Percentiles rank a stretch among this genome's conserved stretches.
Conservation (phyloP, 2,888 invertebrate species). For the Leptogaster cylindrica region DNA sequence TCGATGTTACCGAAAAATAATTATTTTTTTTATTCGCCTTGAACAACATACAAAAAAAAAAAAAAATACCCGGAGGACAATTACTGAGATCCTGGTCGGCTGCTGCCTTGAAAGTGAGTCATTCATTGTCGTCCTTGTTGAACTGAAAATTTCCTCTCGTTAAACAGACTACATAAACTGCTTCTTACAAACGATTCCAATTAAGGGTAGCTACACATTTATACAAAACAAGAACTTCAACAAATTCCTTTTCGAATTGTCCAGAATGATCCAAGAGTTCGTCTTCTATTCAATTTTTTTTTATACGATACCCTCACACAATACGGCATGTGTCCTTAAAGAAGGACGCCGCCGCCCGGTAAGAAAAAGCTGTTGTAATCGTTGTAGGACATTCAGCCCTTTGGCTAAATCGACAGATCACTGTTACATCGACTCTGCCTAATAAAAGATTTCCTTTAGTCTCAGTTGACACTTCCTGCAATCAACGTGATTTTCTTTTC, state of each 20-base stretch:
- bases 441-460: slow-evolving; percentile 20
- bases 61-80: too few species aligned
- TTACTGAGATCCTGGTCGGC: too few species aligned
- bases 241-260: slow-evolving; percentile 22
- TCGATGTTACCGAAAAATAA: too few species aligned
- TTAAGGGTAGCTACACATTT: slow-evolving; percentile 3
- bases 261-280: slow-evolving; percentile 5
- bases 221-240: slow-evolving; percentile 21
- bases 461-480: slow-evolving; percentile 40
- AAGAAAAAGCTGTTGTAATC: background rate
- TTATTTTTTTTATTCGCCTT: too few species aligned
- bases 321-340: too few species aligned
- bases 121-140: too few species aligned
- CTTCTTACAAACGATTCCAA: slow-evolving; percentile 32
- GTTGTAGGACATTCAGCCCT: slow-evolving; percentile 36
- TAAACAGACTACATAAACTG: too few species aligned
- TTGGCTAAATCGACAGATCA: slow-evolving; percentile 33
- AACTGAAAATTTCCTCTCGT: too few species aligned
- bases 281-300: background rate
- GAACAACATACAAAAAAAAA: too few species aligned
- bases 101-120: too few species aligned
- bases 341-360: too few species aligned
- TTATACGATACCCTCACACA: too few species aligned
- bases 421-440: slow-evolving; percentile 27
- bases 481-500: slow-evolving; percentile 40